Conservation (phyloP, 2,888 invertebrate species). For the Tipula lateralis region DNA sequence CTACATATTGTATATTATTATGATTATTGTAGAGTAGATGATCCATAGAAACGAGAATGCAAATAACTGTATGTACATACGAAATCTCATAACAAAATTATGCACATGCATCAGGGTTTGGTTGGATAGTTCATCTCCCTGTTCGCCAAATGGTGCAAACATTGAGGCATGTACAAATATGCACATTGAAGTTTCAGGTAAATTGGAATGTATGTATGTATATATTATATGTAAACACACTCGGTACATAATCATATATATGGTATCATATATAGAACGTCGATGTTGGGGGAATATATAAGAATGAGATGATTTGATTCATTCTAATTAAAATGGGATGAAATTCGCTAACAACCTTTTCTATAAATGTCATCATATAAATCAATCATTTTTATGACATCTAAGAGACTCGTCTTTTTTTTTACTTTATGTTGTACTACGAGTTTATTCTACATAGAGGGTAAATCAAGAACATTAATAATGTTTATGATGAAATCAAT, state of each 20-base stretch:
- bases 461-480: conserved; percentile 11
- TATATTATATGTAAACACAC: not conserved
- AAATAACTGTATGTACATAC: no score
- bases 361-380: not conserved
- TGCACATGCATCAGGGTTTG: not conserved
- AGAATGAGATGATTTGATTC: not conserved
- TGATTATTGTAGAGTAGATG: not conserved
- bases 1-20: not conserved
- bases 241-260: not conserved
- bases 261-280: not conserved
- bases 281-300: not conserved
- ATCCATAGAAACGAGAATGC: not conserved
- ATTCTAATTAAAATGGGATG: conserved; percentile 11
- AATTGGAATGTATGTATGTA: not conserved
- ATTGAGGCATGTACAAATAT: not conserved
- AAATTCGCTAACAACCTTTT: not conserved
- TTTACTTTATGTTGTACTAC: not conserved
- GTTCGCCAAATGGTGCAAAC: not conserved
- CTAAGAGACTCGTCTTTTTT: not conserved
- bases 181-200: not conserved
- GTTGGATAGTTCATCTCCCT: not conserved
- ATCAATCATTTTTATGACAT: conserved; percentile 1
- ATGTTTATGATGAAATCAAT: conserved; percentile 19
- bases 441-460: no score
- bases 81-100: not conserved